Evolutionary conservation across 2,797 vertebrate genomes (phyloP), one percentile per base, ranked within the genome.

Genomic region (Crenuchus spilurus): DNA sequence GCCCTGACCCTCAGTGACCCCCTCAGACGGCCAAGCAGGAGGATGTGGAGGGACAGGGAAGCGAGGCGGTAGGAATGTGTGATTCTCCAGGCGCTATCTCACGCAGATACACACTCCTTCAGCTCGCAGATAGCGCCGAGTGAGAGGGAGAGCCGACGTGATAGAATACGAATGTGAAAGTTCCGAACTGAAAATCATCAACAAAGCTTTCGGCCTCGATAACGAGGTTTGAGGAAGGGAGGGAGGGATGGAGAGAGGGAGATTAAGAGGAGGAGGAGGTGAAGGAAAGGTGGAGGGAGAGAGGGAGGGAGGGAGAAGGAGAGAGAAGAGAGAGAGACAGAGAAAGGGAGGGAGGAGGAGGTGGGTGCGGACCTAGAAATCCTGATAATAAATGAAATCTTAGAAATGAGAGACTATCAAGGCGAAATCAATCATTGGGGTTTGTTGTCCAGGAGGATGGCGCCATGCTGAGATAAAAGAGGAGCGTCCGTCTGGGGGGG

Each of bases 341-440:
- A 72, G 54, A 16, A 71, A 68, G 48, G 72, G 72, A 61, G 69
- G 70, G 58, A 16, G 75, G 70, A 39, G 72, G 74, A 80, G 77
- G 70, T 74, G 79, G 71, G 81, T 52, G 67, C 52, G 44, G 86
- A 85, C 87, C 83, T 86, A 87, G 94, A 96, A 94, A 94, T 95
- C 94, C 95, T 94, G 95, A 97, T 96, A 95, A 97, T 96, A 95
- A 95, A 94, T 89, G 91, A 95, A 96, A 96, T 96, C 96, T 97
- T 91, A 91, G 95, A 94, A 95, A 95, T 93, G 92, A 88, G 80
- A 85, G 87, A 87, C 81, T 97, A 97, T 99, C 96, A 96, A 91
- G 81, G 87, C 92, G 93, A 90, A 98, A 99, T 98, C 97, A 98
- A 98, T 98, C 96, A 99, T 94, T 93, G 91, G 92, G 91, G 92